Percentiles rank a stretch among this genome's conserved stretches.
Evolutionary conservation across 2,888 invertebrate species (phyloP).

Genomic region (Rhagonycha lutea): DNA sequence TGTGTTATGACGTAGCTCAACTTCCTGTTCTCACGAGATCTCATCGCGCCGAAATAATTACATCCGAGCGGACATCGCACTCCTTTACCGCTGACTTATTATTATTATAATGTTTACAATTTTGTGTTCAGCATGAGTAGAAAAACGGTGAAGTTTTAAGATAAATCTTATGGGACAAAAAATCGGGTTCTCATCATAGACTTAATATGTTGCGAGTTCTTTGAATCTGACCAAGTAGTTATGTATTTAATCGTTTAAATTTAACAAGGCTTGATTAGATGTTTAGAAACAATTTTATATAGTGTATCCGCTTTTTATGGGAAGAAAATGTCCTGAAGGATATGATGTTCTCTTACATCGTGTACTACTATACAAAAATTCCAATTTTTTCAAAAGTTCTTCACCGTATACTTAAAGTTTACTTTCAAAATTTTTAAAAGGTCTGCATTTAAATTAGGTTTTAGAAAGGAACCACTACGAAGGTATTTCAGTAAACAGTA

Average conservation of each 20-base stretch:
- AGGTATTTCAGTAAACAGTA: conserved; percentile 24
- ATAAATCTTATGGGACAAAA: neutral
- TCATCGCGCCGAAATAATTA: conserved; percentile 55
- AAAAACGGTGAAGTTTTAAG: neutral
- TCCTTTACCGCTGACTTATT: conserved; percentile 28
- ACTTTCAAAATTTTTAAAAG: neutral
- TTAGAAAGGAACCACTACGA: conserved; percentile 5
- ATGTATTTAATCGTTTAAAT: neutral
- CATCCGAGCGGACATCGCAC: conserved; percentile 47
- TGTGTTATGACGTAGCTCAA: conserved; percentile 51
- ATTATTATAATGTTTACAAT: conserved; percentile 27
- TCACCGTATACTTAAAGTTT: neutral
- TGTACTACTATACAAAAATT: neutral
- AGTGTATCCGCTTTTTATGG: neutral
- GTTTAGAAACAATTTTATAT: neutral
- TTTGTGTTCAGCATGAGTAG: conserved; percentile 12
- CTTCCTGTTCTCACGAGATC: conserved; percentile 57
- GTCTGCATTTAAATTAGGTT: neutral
- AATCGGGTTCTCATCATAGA: neutral
- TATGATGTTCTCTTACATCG: neutral
- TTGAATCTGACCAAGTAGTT: neutral
- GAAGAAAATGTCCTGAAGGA: neutral
- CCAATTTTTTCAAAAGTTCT: neutral
- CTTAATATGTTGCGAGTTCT: neutral
- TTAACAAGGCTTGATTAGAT: neutral